Base-by-base conservation (phyloP, 2,888 invertebrate genomes). In the Gortyna flavago region DNA sequence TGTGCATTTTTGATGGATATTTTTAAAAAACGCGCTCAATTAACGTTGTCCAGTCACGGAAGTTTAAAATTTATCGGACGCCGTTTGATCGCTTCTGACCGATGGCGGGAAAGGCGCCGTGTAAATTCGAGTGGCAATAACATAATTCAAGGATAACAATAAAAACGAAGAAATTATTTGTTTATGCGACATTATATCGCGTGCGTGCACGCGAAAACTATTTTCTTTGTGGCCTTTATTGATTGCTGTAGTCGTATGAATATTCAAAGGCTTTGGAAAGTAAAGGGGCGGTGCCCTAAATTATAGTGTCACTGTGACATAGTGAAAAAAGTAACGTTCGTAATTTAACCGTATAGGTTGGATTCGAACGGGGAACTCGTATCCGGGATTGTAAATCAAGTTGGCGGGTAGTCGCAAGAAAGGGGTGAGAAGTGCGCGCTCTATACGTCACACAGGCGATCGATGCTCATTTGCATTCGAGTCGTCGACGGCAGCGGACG, bases 171-270 rank as follows among this genome's bases (percentile, higher is more conserved):
- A 95, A 95, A 95, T 95, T 96, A 95, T 95, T 96, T 96, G 95
- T 96, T 96, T 95, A 95, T 94, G 95, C 95, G 96, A 95, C 95
- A 95, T 92, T 91, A 92, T 93, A 95, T 96, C 94, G 96, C 96
- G 96, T 96, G 96, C 95, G 93, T 93, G 94, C 96, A 96, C 96
- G 96, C 96, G 94, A 96, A 96, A 96, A 95, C 95, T 95, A 96
- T 95, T 95, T 92, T 95, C 95, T 95, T 94, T 95, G 95, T 95
- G 92, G 93, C 92, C 92, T 94, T 95, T 96, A 96, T 96, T 96
- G 96, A 96, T 96, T 96, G 95, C 95, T 94, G 95, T 94, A 95
- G 94, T 93, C 94, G 93, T 96, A 96, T 96, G 96, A 96, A 96
- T 96, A 96, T 96, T 96, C 96, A 96, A 92, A 94, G 91, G 90